Evolutionary conservation across 2,888 invertebrate genomes (phyloP), one percentile per base, ranked within the genome.

Genomic region (Caenorhabditis afra): DNA sequence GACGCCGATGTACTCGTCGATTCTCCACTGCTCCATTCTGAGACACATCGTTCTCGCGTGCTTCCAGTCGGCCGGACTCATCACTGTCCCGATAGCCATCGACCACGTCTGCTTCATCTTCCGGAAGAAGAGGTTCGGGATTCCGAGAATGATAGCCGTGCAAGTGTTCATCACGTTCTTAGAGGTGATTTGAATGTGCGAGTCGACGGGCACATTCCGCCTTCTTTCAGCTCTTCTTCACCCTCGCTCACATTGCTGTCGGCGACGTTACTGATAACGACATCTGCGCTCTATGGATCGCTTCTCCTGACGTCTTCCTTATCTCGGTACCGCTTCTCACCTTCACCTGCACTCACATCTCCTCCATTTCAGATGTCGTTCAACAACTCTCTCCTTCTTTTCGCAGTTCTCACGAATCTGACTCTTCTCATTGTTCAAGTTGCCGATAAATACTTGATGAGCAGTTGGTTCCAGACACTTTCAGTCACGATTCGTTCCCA

Each of bases 231-330:
- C 53, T 66, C 1, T 65, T 50, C 16, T 74, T 66, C 47, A 74
- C 74, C 14, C n/a, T 74, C 20, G 74, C 57, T 22, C 74, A 74
- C 18, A 22, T 74, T 4, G 74, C 74, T 10, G 29, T 74, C 10
- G 74, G 74, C 16, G 47, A 66, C 11, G 50, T 74, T 14, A 66
- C 74, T 8, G 45, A 66, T 12, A 74, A 65, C 45, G 65, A 66
- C 37, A 45, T 74, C 3, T 74, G 74, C 18, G 65, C 74, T 11
- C 58, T 53, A 50, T 74, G 65, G 66, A 74, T 74, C 5, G 74
- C 74, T 22, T 66, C 74, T 1, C 44, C 50, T 0, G 59, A 74
- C n/a, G 74, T 74, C 37, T 71, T 71, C 29, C n/a, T 71, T 1
- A 62, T 71, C 29, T 61, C 62, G 3, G 62, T 62, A 12, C 29